Percentiles rank a stretch among this genome's conserved stretches.
Evolutionary conservation across 2,888 invertebrate species (phyloP).

Genomic region (Cosmia pyralina): DNA sequence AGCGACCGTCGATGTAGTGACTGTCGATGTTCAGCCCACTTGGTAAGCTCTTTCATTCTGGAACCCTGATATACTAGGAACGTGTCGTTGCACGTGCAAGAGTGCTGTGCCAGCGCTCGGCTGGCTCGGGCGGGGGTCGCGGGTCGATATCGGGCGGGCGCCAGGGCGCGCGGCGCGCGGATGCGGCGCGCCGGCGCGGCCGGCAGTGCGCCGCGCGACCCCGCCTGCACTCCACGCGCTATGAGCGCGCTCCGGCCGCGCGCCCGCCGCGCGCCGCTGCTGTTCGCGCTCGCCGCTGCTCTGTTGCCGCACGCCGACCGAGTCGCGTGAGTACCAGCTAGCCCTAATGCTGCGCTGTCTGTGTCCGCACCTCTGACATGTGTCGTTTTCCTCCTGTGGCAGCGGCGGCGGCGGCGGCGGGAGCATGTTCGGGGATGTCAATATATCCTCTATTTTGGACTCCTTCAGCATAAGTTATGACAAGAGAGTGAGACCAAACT

Average conservation of each 20-base stretch:
- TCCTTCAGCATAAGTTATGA: slow-evolving; percentile 98
- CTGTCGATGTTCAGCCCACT: no score
- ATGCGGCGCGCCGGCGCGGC: slow-evolving; percentile 33
- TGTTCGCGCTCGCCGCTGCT: slow-evolving; percentile 73
- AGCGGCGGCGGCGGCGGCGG: slow-evolving; percentile 91
- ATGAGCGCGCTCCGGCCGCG: slow-evolving; percentile 71
- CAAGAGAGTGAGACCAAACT: slow-evolving; percentile 99
- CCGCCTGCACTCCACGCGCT: slow-evolving; percentile 59
- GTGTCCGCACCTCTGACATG: slow-evolving; percentile 36
- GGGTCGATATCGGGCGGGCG: slow-evolving; percentile 44
- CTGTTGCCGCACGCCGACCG: slow-evolving; percentile 75
- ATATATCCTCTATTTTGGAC: slow-evolving; percentile 97
- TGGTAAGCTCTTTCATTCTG: no score
- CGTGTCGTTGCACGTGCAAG: slow-evolving; percentile 10
- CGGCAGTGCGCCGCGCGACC: slow-evolving; percentile 67
- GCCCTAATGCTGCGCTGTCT: slow-evolving; percentile 15
- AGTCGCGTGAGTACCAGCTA: slow-evolving; percentile 72
- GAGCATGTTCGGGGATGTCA: slow-evolving; percentile 95
- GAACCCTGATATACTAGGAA: no score
- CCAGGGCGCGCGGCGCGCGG: slow-evolving; percentile 17
- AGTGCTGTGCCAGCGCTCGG: slow-evolving; percentile 11
- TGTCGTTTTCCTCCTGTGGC: slow-evolving; percentile 82
- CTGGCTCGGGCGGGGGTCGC: slow-evolving; percentile 22
- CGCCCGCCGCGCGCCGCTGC: slow-evolving; percentile 72
- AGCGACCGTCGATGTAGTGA: no score